phyloP scores from a whole-genome alignment of 2,797 vertebrate genomes.

The Garrulus glandarius region DNA sequence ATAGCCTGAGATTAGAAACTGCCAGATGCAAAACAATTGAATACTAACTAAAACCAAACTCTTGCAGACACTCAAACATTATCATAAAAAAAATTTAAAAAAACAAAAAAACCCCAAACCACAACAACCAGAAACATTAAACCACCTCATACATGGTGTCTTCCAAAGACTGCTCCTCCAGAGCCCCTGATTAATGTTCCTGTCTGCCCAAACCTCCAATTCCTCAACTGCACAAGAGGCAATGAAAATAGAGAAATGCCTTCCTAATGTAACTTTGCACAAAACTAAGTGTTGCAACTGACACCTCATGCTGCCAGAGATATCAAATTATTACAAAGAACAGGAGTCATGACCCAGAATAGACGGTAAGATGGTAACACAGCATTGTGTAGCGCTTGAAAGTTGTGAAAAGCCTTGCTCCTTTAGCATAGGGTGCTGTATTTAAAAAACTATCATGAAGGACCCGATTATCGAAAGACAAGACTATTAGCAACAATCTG shows the following conservation, averaged over 20 bases:
- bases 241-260: not conserved
- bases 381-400: not conserved
- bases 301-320: not conserved
- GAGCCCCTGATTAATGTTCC: not conserved
- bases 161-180: not conserved
- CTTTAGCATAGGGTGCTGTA: not conserved
- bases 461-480: not conserved
- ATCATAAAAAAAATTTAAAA: not conserved
- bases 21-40: not conserved
- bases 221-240: not conserved
- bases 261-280: not conserved
- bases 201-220: not conserved
- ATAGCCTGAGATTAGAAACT: not conserved
- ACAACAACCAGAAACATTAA: not conserved
- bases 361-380: not conserved
- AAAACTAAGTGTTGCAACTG: not conserved
- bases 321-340: not conserved
- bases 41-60: not conserved
- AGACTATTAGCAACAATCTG: not conserved
- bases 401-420: not conserved
- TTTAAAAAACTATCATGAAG: not conserved
- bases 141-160: fast-evolving
- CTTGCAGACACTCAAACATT: not conserved
- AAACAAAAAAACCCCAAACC: not conserved
- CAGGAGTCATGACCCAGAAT: not conserved